Percentiles rank a stretch among this genome's conserved stretches.
Evolutionary conservation across 2,113 vertebrate species (phyloP).

Genomic region (Pluvialis apricaria): DNA sequence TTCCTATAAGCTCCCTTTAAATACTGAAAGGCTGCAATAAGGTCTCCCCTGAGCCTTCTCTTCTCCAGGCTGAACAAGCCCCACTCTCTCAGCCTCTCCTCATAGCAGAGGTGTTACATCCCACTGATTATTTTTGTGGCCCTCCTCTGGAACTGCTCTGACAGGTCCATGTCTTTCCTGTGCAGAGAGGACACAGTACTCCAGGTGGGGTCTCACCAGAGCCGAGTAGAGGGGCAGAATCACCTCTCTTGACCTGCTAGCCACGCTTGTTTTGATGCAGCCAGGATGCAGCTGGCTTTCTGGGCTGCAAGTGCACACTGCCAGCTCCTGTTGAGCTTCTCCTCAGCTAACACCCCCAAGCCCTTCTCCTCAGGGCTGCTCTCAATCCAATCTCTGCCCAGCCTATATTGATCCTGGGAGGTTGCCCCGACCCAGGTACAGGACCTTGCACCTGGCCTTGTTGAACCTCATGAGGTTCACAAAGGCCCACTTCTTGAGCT

Average conservation of each 20-base stretch:
- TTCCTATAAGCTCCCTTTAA: neutral
- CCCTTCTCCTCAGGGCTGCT: neutral
- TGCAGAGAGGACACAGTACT: fast-evolving
- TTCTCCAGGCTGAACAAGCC: neutral
- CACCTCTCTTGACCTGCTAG: neutral
- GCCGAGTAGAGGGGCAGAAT: neutral
- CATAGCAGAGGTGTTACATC: neutral
- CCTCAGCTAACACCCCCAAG: neutral
- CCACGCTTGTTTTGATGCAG: neutral
- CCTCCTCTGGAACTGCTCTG: neutral
- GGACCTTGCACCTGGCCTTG: neutral
- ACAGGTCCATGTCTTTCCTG: neutral
- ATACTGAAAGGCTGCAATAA: neutral
- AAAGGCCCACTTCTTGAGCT: neutral
- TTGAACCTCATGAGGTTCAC: neutral
- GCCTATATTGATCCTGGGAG: neutral
- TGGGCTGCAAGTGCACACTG: too few species aligned
- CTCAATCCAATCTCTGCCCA: neutral
- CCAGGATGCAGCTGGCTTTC: too few species aligned
- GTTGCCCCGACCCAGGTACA: neutral
- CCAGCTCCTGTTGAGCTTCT: neutral
- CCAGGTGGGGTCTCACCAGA: neutral
- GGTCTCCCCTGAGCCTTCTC: neutral
- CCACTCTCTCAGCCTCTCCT: neutral
- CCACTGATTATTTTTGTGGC: neutral